Conservation (phyloP, 2,888 invertebrate species). For the Galerucella calmariensis region DNA sequence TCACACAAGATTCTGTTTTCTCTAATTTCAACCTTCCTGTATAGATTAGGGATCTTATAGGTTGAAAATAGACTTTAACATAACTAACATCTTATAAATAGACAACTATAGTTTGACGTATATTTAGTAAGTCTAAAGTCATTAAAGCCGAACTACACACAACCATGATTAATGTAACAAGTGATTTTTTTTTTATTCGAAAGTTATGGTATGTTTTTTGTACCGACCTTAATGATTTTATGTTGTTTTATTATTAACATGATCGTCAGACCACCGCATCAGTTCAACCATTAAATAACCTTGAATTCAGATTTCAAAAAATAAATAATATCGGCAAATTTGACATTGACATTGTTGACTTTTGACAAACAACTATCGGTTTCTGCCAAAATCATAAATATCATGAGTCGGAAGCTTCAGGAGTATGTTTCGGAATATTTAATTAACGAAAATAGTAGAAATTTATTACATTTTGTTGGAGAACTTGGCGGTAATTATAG, state of each 20-base stretch:
- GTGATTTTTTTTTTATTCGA: neutral
- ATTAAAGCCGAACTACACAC: slow-evolving; percentile 15
- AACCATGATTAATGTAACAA: slow-evolving; percentile 4
- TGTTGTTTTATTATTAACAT: neutral
- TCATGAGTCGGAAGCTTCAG: no score
- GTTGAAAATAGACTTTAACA: slow-evolving; percentile 38
- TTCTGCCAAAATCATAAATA: no score
- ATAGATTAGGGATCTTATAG: slow-evolving; percentile 21
- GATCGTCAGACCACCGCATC: neutral
- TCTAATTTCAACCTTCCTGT: slow-evolving; percentile 19
- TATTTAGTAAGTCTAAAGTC: slow-evolving; percentile 1
- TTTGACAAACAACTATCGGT: no score
- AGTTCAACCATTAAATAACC: neutral
- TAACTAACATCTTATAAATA: slow-evolving; percentile 38
- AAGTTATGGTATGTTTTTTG: neutral
- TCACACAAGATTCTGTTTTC: neutral
- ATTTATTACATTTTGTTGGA: no score
- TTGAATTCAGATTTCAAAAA: neutral
- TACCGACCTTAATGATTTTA: slow-evolving; percentile 3
- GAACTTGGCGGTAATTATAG: no score
- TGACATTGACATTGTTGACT: no score
- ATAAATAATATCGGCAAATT: no score
- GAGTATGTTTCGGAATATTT: no score
- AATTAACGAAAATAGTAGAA: no score
- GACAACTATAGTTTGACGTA: slow-evolving; percentile 25